Percentiles rank a stretch among this genome's conserved stretches.
phyloP scores from a whole-genome alignment of 2,113 vertebrate species.

The Pteropus alecto region DNA sequence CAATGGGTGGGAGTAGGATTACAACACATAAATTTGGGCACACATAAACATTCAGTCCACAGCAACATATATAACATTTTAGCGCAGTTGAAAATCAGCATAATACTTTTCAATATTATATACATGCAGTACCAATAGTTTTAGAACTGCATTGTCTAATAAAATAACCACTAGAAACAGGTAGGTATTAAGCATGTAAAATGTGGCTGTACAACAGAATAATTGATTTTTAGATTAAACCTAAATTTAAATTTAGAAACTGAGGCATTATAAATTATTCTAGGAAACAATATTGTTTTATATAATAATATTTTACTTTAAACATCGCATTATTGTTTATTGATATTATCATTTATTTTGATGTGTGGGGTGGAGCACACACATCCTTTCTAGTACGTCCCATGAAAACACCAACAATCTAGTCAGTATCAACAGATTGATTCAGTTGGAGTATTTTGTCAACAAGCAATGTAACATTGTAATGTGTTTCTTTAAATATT shows the following conservation, averaged over 20 bases:
- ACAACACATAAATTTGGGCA: not conserved
- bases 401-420: not conserved
- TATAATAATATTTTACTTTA: not conserved
- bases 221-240: not conserved
- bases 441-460: not conserved
- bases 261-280: not conserved
- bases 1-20: not conserved
- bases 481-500: not conserved
- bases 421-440: not conserved
- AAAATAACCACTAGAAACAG: not conserved
- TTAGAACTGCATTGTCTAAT: not conserved
- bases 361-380: not conserved
- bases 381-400: not conserved
- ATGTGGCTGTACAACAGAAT: not conserved
- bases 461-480: not conserved
- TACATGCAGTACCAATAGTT: not conserved
- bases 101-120: not conserved
- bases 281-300: not conserved
- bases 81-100: not conserved
- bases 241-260: not conserved
- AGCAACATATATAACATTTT: not conserved
- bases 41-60: not conserved
- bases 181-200: not conserved
- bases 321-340: not conserved
- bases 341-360: not conserved